Percentiles rank a stretch among this genome's conserved stretches.
Evolutionary conservation across 2,888 invertebrate genomes (phyloP).

Genomic region (Leucophenga maculata): DNA sequence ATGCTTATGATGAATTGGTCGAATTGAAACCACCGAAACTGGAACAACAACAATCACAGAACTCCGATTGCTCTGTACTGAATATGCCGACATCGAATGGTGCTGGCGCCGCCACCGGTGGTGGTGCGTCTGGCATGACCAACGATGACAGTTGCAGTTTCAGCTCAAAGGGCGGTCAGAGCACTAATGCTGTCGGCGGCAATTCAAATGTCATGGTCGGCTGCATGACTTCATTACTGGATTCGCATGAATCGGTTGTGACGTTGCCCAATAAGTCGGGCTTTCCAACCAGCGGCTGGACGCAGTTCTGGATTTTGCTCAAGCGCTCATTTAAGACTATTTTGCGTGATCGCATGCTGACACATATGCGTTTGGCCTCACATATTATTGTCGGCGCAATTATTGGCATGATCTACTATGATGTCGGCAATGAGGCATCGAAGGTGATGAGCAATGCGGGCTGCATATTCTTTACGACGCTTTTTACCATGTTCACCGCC

Average conservation of each 20-base stretch:
- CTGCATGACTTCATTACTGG: slow-evolving; percentile 81
- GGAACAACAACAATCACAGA: slow-evolving; percentile 63
- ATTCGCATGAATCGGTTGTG: slow-evolving; percentile 82
- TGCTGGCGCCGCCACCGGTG: not conserved
- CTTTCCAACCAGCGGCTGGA: slow-evolving; percentile 86
- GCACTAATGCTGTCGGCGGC: slow-evolving; percentile 64
- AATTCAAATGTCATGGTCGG: slow-evolving; percentile 68
- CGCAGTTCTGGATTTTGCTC: slow-evolving; percentile 90
- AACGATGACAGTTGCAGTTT: slow-evolving; percentile 64
- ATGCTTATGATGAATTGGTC: slow-evolving; percentile 43
- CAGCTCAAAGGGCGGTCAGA: slow-evolving; percentile 69
- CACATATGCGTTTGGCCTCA: slow-evolving; percentile 85
- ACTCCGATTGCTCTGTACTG: slow-evolving; percentile 62
- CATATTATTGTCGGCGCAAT: slow-evolving; percentile 88
- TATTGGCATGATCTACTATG: slow-evolving; percentile 93
- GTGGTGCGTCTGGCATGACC: not conserved
- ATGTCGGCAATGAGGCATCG: slow-evolving; percentile 92
- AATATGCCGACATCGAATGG: slow-evolving; percentile 53
- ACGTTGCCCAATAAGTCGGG: slow-evolving; percentile 79
- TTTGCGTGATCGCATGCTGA: slow-evolving; percentile 89
- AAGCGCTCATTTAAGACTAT: slow-evolving; percentile 88
- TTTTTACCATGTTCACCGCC: slow-evolving; percentile 97
- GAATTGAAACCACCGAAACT: slow-evolving; percentile 73
- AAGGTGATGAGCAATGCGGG: slow-evolving; percentile 96
- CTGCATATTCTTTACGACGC: slow-evolving; percentile 94